Percentiles rank a stretch among this genome's conserved stretches.
Conservation (phyloP, 2,888 invertebrate genomes). For the Microctonus aethiopoides region DNA sequence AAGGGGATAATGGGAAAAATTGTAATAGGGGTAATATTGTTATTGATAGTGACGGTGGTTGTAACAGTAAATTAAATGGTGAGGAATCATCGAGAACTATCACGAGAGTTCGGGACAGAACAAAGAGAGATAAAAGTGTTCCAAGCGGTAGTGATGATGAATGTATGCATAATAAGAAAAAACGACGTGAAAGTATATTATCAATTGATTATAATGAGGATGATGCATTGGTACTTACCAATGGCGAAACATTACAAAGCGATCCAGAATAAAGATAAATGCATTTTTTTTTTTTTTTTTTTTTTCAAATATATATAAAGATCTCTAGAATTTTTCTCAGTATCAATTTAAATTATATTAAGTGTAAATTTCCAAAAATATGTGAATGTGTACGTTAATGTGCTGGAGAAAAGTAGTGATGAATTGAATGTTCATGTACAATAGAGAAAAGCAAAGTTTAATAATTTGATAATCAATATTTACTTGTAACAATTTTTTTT, state of each 20-base stretch:
- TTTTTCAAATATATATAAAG: not conserved
- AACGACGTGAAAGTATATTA: slow-evolving; percentile 77
- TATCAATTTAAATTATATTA: not conserved
- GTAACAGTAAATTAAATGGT: slow-evolving; percentile 57
- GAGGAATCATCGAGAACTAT: slow-evolving; percentile 51
- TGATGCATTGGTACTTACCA: slow-evolving; percentile 77
- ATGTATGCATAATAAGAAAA: slow-evolving; percentile 74
- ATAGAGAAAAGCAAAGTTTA: not conserved
- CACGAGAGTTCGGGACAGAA: slow-evolving; percentile 63
- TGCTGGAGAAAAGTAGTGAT: not conserved
- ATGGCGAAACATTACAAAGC: slow-evolving; percentile 71
- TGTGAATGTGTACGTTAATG: not conserved
- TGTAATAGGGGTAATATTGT: slow-evolving; percentile 50
- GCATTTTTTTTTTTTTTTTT: not conserved
- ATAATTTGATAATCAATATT: not conserved
- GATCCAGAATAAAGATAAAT: slow-evolving; percentile 54
- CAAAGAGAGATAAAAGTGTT: slow-evolving; percentile 69
- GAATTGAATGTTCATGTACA: not conserved
- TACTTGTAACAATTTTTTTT: not conserved
- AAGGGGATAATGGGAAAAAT: slow-evolving; percentile 40
- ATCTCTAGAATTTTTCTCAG: not conserved
- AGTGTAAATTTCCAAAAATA: not conserved
- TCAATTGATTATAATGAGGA: slow-evolving; percentile 81
- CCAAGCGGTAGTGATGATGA: slow-evolving; percentile 66
- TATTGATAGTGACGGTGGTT: slow-evolving; percentile 55